Conservation (phyloP, 2,888 invertebrate species). For the Diadromus collaris region DNA sequence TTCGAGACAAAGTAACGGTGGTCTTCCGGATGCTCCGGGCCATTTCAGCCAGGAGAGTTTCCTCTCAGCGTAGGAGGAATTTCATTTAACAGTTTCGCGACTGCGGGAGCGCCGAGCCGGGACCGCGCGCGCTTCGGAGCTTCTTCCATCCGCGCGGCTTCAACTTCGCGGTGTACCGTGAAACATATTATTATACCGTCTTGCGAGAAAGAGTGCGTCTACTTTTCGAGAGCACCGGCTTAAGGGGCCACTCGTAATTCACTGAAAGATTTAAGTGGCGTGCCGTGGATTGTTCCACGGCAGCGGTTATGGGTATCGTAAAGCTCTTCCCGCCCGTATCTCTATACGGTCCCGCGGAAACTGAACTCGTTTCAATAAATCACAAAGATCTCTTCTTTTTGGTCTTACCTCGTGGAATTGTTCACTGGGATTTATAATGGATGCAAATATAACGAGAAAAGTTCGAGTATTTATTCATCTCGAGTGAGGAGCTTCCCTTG, state of each 20-base stretch:
- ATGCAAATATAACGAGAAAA: slow-evolving; percentile 61
- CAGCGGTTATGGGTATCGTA: slow-evolving; percentile 22
- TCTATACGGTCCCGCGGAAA: neutral
- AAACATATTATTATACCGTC: slow-evolving; percentile 30
- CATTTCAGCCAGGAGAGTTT: slow-evolving; percentile 1
- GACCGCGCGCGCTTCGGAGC: slow-evolving; percentile 26
- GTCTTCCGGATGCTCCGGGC: slow-evolving; percentile 1
- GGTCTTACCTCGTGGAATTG: slow-evolving; percentile 28
- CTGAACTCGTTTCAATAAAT: slow-evolving; percentile 52
- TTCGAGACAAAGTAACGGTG: slow-evolving; percentile 60
- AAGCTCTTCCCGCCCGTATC: neutral
- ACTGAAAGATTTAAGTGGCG: slow-evolving; percentile 43
- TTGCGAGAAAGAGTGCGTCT: slow-evolving; percentile 28
- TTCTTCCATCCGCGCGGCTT: slow-evolving; percentile 5
- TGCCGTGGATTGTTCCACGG: slow-evolving; percentile 21
- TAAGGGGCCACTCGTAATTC: slow-evolving; percentile 35
- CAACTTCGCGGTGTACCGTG: neutral
- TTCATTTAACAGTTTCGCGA: slow-evolving; percentile 49
- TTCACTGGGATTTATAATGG: slow-evolving; percentile 43
- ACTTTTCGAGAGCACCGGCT: slow-evolving; percentile 12
- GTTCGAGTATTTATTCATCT: slow-evolving; percentile 59
- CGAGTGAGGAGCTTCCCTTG: slow-evolving; percentile 32
- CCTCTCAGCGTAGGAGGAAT: slow-evolving; percentile 38
- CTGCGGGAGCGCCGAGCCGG: neutral
- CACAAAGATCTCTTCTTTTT: slow-evolving; percentile 54